Conservation (phyloP, 2,797 vertebrate species). For the Lithobates sylvaticus region DNA sequence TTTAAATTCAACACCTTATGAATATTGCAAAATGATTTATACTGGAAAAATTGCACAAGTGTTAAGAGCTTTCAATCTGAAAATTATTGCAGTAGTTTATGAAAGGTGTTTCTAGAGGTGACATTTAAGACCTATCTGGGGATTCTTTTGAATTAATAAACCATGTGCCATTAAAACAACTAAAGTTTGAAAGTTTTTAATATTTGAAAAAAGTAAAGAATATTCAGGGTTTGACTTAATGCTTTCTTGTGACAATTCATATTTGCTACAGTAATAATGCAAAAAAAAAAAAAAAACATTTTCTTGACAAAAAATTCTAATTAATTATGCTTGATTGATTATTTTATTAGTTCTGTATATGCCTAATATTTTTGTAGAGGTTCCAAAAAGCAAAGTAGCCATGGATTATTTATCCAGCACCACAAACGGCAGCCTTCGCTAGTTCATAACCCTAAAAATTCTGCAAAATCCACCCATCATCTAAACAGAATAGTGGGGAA, state of each 20-base stretch:
- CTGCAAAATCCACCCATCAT: no score
- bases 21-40: slow-evolving; percentile 19
- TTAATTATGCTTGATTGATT: not conserved
- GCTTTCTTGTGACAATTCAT: slow-evolving; percentile 16
- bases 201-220: slow-evolving; percentile 11
- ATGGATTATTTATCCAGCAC: no score
- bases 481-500: no score
- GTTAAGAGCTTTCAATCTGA: slow-evolving; percentile 33
- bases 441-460: no score
- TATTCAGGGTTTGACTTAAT: slow-evolving; percentile 7
- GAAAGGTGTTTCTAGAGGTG: slow-evolving; percentile 2
- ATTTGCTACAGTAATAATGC: not conserved
- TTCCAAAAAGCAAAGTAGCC: no score
- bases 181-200: slow-evolving; percentile 26
- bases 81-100: slow-evolving; percentile 24
- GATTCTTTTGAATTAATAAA: not conserved
- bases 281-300: no score
- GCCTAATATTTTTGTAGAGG: not conserved
- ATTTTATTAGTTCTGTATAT: not conserved
- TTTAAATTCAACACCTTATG: slow-evolving; percentile 51
- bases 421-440: no score
- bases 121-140: not conserved
- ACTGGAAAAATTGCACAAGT: slow-evolving; percentile 41
- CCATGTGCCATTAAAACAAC: slow-evolving; percentile 11
- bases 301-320: not conserved